phyloP scores from a whole-genome alignment of 2,888 invertebrate species.

The Acleris cristana region DNA sequence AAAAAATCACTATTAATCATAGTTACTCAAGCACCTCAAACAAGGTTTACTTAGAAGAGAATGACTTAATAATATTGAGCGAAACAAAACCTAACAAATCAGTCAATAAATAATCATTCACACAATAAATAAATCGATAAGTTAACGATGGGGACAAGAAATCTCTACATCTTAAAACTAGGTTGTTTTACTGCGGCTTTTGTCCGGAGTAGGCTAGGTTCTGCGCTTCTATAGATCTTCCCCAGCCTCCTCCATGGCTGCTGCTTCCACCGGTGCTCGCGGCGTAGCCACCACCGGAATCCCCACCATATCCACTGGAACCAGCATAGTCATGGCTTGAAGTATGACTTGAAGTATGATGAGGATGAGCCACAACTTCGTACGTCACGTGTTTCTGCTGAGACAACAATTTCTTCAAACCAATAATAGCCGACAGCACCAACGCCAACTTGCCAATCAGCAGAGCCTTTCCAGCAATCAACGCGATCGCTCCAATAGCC shows the following conservation, averaged over 20 bases:
- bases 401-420: slow-evolving; percentile 91
- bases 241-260: slow-evolving; percentile 87
- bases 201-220: slow-evolving; percentile 92
- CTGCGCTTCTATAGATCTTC: slow-evolving; percentile 90
- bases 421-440: slow-evolving; percentile 92
- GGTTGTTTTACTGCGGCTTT: slow-evolving; percentile 82
- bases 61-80: slow-evolving; percentile 48
- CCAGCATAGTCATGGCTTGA: slow-evolving; percentile 87
- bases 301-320: slow-evolving; percentile 86
- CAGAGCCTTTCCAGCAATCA: slow-evolving; percentile 93
- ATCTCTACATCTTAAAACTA: slow-evolving; percentile 63
- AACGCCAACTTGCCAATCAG: slow-evolving; percentile 93
- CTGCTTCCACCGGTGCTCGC: slow-evolving; percentile 74
- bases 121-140: slow-evolving; percentile 52
- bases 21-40: slow-evolving; percentile 50
- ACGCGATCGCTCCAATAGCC: slow-evolving; percentile 91
- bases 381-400: slow-evolving; percentile 94
- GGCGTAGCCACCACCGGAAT: slow-evolving; percentile 81
- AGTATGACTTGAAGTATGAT: slow-evolving; percentile 87
- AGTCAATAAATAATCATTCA: slow-evolving; percentile 67
- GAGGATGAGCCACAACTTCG: slow-evolving; percentile 93
- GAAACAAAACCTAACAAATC: slow-evolving; percentile 51
- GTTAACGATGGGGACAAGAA: slow-evolving; percentile 64
- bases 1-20: slow-evolving; percentile 47
- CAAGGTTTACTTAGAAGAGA: slow-evolving; percentile 55